Conservation (phyloP, 2,797 vertebrate genomes). For the Hoplostethus mediterraneus region DNA sequence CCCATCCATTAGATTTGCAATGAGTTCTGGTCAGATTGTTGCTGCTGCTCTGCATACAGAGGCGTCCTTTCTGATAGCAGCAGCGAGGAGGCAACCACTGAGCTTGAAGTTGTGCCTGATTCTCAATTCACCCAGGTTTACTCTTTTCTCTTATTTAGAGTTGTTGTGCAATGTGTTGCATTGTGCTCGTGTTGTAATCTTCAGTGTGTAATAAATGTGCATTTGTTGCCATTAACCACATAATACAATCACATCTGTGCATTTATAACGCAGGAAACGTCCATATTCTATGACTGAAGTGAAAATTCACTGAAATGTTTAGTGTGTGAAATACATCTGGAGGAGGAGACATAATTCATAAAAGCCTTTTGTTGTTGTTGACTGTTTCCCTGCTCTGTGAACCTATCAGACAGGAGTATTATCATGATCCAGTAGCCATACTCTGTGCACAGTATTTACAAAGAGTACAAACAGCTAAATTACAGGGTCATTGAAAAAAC, state of each 20-base stretch:
- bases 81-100: conserved; percentile 62
- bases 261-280: conserved; percentile 8
- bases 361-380: not conserved
- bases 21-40: conserved; percentile 22
- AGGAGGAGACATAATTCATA: not conserved
- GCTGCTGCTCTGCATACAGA: conserved; percentile 43
- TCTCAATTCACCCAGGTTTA: conserved; percentile 50
- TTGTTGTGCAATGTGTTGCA: not conserved
- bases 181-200: not conserved
- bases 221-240: not conserved
- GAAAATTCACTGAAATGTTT: not conserved
- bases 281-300: conserved; percentile 9
- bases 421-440: not conserved
- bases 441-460: not conserved
- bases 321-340: not conserved
- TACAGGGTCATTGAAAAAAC: conserved; percentile 66
- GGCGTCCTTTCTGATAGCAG: conserved; percentile 79
- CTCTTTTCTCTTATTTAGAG: not conserved
- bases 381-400: conserved; percentile 1
- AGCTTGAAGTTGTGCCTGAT: conserved; percentile 80
- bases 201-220: not conserved
- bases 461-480: not conserved
- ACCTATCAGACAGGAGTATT: not conserved
- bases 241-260: not conserved
- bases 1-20: conserved; percentile 17